These are phyloP conservation scores for Salarias fasciatus DNA, from an alignment of 2,797 vertebrate species.

Conservation along the genomic window DNA sequence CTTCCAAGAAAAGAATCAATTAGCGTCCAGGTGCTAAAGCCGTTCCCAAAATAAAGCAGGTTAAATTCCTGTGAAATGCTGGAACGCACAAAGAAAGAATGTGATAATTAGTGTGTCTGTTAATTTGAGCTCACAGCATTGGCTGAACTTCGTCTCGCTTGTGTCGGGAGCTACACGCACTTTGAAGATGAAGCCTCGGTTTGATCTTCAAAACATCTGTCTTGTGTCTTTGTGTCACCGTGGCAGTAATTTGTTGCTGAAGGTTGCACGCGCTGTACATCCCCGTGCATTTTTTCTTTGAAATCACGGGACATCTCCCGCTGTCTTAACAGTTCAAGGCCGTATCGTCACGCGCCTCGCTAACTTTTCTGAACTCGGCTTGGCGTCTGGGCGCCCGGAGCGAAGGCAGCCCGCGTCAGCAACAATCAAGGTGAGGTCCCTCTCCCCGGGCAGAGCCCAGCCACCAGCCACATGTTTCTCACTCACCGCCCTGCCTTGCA, in stretches of 20 bases:
- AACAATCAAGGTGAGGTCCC: constrained; percentile 73
- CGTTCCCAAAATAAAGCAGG: constrained; percentile 37
- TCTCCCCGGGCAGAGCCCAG: constrained; percentile 55
- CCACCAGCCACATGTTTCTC: constrained; percentile 78
- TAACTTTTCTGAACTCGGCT: constrained; percentile 20
- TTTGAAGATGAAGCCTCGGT: constrained; percentile 4
- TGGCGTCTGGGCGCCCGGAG: constrained; percentile 46
- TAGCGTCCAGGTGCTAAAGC: constrained; percentile 61
- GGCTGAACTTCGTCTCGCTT: constrained; percentile 4
- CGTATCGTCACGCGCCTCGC: constrained; percentile 31
- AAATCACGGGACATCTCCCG: constrained; percentile 32
- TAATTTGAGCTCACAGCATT: constrained; percentile 21
- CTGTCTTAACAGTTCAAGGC: constrained; percentile 29
- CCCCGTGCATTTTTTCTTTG: constrained; percentile 13
- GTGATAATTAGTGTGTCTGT: constrained; percentile 51
- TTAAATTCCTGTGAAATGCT: constrained; percentile 52
- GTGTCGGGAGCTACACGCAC: neutral
- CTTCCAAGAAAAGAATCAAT: constrained; percentile 62
- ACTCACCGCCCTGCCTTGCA: constrained; percentile 76
- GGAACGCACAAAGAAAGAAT: constrained; percentile 43
- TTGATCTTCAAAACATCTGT: constrained; percentile 36
- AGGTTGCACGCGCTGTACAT: constrained; percentile 33
- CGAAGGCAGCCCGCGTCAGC: constrained; percentile 68
- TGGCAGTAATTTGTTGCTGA: constrained; percentile 33
- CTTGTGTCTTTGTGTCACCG: constrained; percentile 22